phyloP scores from a whole-genome alignment of 1,140 invertebrate species.

The Cepaea nemoralis region DNA sequence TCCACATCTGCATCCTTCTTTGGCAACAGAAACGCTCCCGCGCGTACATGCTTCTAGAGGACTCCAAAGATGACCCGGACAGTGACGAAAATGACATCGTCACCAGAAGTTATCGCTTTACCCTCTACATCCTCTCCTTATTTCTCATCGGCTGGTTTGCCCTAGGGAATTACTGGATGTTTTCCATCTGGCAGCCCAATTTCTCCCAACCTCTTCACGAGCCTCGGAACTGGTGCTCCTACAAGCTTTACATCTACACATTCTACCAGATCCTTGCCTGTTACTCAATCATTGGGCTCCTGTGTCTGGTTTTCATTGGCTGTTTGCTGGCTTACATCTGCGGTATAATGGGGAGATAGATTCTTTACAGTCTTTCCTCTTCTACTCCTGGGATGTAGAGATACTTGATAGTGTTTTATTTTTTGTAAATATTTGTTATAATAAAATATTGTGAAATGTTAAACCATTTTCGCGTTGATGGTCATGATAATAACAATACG shows the following conservation, averaged over 20 bases:
- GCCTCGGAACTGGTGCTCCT: constrained; percentile 65
- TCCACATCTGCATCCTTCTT: constrained; percentile 55
- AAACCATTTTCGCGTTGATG: no score
- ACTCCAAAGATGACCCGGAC: constrained; percentile 28
- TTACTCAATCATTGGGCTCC: constrained; percentile 75
- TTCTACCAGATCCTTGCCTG: constrained; percentile 79
- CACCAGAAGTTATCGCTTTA: constrained; percentile 49
- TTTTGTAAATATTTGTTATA: no score
- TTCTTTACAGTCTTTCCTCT: no score
- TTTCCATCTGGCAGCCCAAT: constrained; percentile 60
- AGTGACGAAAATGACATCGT: constrained; percentile 49
- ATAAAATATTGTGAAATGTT: no score
- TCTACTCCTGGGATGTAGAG: no score
- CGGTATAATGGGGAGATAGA: not conserved
- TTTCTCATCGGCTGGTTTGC: constrained; percentile 74
- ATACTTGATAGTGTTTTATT: no score
- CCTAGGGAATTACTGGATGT: constrained; percentile 73
- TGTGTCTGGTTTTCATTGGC: not conserved
- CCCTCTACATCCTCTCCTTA: constrained; percentile 44
- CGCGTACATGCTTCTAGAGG: constrained; percentile 43
- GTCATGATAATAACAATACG: no score
- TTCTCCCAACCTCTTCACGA: constrained; percentile 75
- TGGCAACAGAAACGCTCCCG: constrained; percentile 53
- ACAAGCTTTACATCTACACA: constrained; percentile 56
- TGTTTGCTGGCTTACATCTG: not conserved